Evolutionary conservation across 2,113 vertebrate genomes (phyloP), one percentile per base, ranked within the genome.

Genomic region (Periophthalmodon schlosseri): DNA sequence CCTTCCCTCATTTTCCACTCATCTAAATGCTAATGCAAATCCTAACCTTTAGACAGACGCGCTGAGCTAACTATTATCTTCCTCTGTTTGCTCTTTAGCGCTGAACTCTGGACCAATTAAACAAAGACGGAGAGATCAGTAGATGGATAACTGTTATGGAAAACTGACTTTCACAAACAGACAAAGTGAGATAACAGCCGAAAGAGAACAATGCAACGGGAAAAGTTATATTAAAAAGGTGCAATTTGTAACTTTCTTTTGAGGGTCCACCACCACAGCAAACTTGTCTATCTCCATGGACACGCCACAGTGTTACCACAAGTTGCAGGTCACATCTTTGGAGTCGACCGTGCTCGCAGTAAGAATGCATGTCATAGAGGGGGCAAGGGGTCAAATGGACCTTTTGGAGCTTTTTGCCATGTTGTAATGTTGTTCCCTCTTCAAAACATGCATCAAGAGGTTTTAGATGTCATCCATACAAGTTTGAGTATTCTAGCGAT

Each of bases 11-110:
- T 20, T 76, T 67, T 82, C 28, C 86, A 24, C 82, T 87, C 77
- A 86, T 88, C 76, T 84, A 87, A 90, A 89, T 84, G 87, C 89
- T 85, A 89, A 89, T 89, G 72, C 54, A 68, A 74, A 56, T 70
- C 70, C 78, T 86, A 86, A 88, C 88, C 88, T 89, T 88, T 86
- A 77, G 73, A 78, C 82, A 68, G 78, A 20, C 34, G 1, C 28
- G 76, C 86, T 85, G 77, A 69, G 77, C 76, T 87, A 87, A 83
- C 88, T 80, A 78, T 80, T 72, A 81, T 66, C 77, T 78, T 70
- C 82, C 72, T 2, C 14, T 34, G 82, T 65, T 5, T 68, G 81
- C 69, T 76, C 82, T 84, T 87, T 84, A 84, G 63, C 73, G 0
- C 69, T 52, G 74, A 83, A 81, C 84, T 68, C 74, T 57, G 72